Percentiles rank a stretch among this genome's conserved stretches.
These are phyloP conservation scores for Colius striatus DNA, from an alignment of 2,113 vertebrate genomes.

Conservation along the genomic window DNA sequence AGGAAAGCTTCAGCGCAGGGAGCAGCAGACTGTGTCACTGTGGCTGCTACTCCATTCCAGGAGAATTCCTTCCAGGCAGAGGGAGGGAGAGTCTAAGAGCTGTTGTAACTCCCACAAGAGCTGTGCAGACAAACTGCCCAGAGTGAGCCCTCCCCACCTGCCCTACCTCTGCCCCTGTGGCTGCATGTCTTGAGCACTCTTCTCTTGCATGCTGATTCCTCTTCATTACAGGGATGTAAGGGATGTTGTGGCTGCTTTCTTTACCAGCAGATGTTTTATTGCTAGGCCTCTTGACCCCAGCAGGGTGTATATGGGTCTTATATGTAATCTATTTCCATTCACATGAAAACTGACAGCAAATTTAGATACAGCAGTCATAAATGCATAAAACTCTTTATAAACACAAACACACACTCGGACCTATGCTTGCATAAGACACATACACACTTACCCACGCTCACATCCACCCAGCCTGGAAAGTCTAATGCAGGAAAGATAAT, in stretches of 20 bases:
- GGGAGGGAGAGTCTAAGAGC: neutral
- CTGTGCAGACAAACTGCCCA: neutral
- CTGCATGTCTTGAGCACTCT: rapidly evolving
- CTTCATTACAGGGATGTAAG: rapidly evolving
- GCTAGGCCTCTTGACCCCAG: neutral
- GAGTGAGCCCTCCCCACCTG: neutral
- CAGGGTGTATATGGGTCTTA: neutral
- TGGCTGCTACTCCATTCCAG: neutral
- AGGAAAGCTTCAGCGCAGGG: neutral
- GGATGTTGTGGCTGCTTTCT: neutral
- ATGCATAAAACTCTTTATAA: neutral
- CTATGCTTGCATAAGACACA: neutral
- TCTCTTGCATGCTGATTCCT: rapidly evolving
- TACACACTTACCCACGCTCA: neutral
- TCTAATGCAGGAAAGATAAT: neutral
- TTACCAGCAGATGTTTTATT: neutral
- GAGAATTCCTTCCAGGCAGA: neutral
- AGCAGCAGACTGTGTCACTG: neutral
- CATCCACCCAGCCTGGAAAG: neutral
- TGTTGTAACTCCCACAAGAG: neutral
- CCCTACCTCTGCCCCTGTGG: neutral
- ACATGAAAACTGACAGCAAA: neutral
- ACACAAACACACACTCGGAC: neutral
- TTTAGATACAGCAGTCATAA: neutral
- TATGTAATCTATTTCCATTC: neutral